These are phyloP conservation scores for Temnothorax unifasciatus DNA, from an alignment of 2,888 invertebrate genomes.

Conservation along the genomic window DNA sequence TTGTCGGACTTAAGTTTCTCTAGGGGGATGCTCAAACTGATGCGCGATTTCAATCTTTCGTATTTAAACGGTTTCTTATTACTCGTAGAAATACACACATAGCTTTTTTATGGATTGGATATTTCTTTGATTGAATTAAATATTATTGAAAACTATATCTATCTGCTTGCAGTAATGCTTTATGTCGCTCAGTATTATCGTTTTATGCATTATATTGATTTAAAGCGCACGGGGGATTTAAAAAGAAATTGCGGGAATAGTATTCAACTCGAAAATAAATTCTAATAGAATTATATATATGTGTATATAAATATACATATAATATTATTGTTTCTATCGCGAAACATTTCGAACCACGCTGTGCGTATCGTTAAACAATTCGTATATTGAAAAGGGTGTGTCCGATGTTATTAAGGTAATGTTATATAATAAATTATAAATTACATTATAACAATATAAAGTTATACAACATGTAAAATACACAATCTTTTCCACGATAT, in stretches of 20 bases:
- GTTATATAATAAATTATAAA: background rate
- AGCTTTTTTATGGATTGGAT: background rate
- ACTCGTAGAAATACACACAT: background rate
- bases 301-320: background rate
- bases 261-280: background rate
- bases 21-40: constrained; percentile 6
- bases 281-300: background rate
- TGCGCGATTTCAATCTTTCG: background rate
- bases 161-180: constrained; percentile 12
- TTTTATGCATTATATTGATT: constrained; percentile 15
- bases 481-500: background rate
- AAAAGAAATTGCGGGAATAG: background rate
- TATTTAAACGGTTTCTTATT: background rate
- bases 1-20: background rate
- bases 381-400: background rate
- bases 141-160: constrained; percentile 33
- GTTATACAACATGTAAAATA: background rate
- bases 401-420: background rate
- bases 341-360: background rate
- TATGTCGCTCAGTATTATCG: background rate
- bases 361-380: background rate
- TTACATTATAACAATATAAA: background rate
- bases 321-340: background rate
- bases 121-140: constrained; percentile 28
- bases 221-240: background rate